Base-by-base conservation (phyloP, 2,113 vertebrate genomes). In the Brienomyrus longianalis region DNA sequence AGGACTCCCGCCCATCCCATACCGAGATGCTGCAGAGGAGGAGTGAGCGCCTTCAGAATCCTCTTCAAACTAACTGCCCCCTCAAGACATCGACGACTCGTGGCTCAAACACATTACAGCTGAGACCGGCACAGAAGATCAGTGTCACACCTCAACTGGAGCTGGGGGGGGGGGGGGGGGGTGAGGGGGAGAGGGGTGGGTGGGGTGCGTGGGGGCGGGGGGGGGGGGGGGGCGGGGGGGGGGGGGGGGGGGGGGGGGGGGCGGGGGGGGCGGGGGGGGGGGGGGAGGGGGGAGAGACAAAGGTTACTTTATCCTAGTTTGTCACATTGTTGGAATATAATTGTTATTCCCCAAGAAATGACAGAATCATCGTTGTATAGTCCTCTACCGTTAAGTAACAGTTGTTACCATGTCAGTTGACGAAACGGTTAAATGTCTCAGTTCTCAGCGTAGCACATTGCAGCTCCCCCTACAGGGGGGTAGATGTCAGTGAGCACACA, bases 401-500 rank as follows among this genome's bases (percentile, higher is more conserved):
- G 88, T 87, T 91, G 89, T 92, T 86, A 93, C 92, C 92, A 52
- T 87, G 90, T 91, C 91, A 89, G 89, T 86, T 51, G 54, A 54
- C 10, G 74, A 83, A 91, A 90, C 62, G 86, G 43, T 17, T n/a
- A 66, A 74, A 91, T 86, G 85, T 87, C 31, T 85, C 74, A 51
- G 84, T 90, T 88, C 89, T 90, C 83, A 86, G 54, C 74, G 83
- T 13, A 86, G 89, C 90, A 92, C 88, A 92, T 90, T 93, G 89
- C 80, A 88, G 89, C 89, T 6, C 35, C 87, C 90, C 43, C 85
- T 48, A 89, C 88, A 66, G 83, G 89, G 50, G 43, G 89, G 85
- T 91, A 90, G 83, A 48, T 56, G 35, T 47, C 88, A 90, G 39
- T 89, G 91, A 90, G 88, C 85, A 92, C 91, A 83, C 52, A n/a